Percentiles rank a stretch among this genome's conserved stretches.
Evolutionary conservation across 35 echinoderm and acorn worm genomes (phyloP).

Genomic region (Apostichopus japonicus): DNA sequence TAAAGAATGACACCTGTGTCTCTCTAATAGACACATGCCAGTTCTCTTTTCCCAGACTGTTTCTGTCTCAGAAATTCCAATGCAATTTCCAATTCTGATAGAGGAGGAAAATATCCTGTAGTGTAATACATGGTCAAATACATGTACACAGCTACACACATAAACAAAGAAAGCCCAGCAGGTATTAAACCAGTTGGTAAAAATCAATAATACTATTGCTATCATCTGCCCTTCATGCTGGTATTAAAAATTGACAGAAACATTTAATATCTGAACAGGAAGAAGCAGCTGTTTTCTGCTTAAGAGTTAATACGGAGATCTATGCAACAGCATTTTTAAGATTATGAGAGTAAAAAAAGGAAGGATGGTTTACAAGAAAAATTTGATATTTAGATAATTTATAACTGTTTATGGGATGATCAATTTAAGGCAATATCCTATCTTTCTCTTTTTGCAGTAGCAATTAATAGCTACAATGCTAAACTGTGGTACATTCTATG

Average conservation of each 20-base stretch:
- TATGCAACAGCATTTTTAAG: no score
- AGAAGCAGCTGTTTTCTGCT: slow-evolving; percentile 24
- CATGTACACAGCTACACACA: slow-evolving; percentile 9
- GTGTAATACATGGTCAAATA: slow-evolving; percentile 29
- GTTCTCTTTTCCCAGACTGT: slow-evolving; percentile 3
- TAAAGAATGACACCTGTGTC: slow-evolving; percentile 36
- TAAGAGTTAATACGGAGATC: not conserved
- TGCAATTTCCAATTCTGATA: slow-evolving; percentile 40
- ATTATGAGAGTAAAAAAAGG: no score
- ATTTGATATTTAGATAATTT: no score
- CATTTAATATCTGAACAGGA: slow-evolving; percentile 45
- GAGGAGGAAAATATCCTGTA: slow-evolving; percentile 35
- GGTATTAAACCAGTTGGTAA: slow-evolving; percentile 50
- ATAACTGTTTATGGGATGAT: no score
- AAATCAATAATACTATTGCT: slow-evolving; percentile 35
- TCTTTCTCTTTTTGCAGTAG: no score
- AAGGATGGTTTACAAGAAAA: no score
- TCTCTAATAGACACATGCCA: slow-evolving; percentile 37
- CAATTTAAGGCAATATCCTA: no score
- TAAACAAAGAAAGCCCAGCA: slow-evolving; percentile 53
- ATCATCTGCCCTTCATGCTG: slow-evolving; percentile 45
- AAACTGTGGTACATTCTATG: no score
- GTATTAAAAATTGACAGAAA: slow-evolving; percentile 54
- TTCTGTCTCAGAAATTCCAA: slow-evolving; percentile 11
- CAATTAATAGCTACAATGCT: no score